Evolutionary conservation across 2,888 invertebrate genomes (phyloP).

Genomic region (Diaperis boleti): DNA sequence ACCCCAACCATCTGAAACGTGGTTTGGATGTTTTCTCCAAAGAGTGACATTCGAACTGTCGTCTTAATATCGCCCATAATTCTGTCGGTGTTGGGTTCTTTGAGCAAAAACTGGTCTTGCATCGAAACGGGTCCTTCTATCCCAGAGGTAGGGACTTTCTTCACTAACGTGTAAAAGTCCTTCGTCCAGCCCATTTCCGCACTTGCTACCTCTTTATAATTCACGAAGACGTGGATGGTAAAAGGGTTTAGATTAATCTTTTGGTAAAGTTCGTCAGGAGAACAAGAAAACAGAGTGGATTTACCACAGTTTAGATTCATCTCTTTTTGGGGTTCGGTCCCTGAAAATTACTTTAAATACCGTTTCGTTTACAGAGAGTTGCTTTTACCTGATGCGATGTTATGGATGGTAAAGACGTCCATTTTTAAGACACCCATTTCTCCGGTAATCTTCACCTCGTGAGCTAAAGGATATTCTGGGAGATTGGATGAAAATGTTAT

Average conservation of each 20-base stretch:
- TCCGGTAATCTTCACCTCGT: conserved; percentile 14
- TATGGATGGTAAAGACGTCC: conserved; percentile 15
- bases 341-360: background rate
- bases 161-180: conserved; percentile 68
- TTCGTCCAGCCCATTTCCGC: conserved; percentile 67
- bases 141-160: conserved; percentile 59
- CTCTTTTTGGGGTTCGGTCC: conserved; percentile 49
- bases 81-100: conserved; percentile 59
- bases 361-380: too few relatives aligned
- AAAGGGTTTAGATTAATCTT: conserved; percentile 68
- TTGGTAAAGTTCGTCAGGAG: conserved; percentile 66
- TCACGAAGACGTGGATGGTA: conserved; percentile 68
- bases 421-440: conserved; percentile 26
- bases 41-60: conserved; percentile 68
- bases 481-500: conserved; percentile 29
- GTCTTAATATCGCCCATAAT: conserved; percentile 67
- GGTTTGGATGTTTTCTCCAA: conserved; percentile 67
- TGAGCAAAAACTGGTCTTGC: conserved; percentile 65
- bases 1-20: conserved; percentile 53
- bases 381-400: conserved; percentile 24
- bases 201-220: conserved; percentile 66
- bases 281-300: conserved; percentile 70
- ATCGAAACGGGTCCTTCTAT: conserved; percentile 60
- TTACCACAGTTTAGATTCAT: conserved; percentile 67
- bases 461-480: background rate